These are phyloP conservation scores for Deilephila porcellus DNA, from an alignment of 2,888 invertebrate genomes.

Conservation along the genomic window DNA sequence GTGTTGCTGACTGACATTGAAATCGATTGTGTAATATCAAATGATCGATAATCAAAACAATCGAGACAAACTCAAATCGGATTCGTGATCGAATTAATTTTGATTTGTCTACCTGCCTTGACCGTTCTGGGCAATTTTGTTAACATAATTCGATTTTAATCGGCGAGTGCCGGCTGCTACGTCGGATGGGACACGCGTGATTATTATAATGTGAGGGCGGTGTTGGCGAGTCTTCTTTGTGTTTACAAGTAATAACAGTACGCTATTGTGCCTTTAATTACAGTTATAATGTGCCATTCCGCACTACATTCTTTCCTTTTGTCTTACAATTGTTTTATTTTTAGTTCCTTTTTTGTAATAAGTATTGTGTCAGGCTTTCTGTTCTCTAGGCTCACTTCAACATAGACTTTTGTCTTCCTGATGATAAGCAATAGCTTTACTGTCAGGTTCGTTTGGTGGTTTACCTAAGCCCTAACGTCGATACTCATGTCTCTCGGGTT, in stretches of 20 bases:
- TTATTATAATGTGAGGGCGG: constrained; percentile 5
- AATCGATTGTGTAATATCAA: background rate
- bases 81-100: constrained; percentile 47
- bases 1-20: too few relatives aligned
- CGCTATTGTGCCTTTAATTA: constrained; percentile 28
- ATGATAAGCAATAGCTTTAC: too few relatives aligned
- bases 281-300: constrained; percentile 3
- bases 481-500: too few relatives aligned
- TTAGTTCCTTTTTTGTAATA: background rate
- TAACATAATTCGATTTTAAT: constrained; percentile 68
- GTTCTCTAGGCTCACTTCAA: too few relatives aligned
- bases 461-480: too few relatives aligned
- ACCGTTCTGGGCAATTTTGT: constrained; percentile 40
- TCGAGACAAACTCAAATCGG: background rate
- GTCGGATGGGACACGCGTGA: constrained; percentile 13
- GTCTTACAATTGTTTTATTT: background rate
- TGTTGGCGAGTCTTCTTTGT: constrained; percentile 7
- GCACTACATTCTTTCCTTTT: background rate
- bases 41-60: background rate
- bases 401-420: too few relatives aligned
- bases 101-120: constrained; percentile 49
- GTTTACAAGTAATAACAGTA: constrained; percentile 4
- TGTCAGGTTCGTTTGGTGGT: too few relatives aligned
- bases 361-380: background rate
- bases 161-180: constrained; percentile 63